Base-by-base conservation (phyloP, 2,888 invertebrate genomes). In the Elegia similella region DNA sequence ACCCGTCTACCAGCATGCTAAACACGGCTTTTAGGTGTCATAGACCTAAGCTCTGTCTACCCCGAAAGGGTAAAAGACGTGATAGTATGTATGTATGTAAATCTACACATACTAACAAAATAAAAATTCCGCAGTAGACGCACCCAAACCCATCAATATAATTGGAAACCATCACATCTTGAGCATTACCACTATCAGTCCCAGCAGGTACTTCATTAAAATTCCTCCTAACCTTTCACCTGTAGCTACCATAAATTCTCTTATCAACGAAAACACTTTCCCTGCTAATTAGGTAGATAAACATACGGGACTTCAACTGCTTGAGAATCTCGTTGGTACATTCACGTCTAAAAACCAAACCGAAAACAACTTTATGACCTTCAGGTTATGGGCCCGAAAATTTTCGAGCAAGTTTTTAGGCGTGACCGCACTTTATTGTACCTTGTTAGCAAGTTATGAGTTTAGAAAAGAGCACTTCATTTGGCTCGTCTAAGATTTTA, bases 181-280 rank as follows among this genome's bases (percentile, higher is more conserved):
- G 32, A 55, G 23, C 38, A 48, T 47, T 17, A 29, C 34, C 17
- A 55, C 38, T 48, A 55, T 47, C 47, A 55, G 44, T 17, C 2
- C n/a, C 13, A 32, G 10, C 10, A 32, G 38, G 34, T 64, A 57
- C 60, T 66, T 67, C 67, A 68, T 68, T 70, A 69, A 64, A 70
- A 65, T 67, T 62, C 64, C 58, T 66, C 66, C 70, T 73, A 74
- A 70, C 64, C 64, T 72, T 71, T 76, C 68, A 61, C 73, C 68
- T 64, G 61, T 59, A 60, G 57, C 48, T 48, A 67, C 69, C 62
- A 71, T 73, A 73, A 74, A 75, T 73, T 73, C 64, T 68, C 65
- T 68, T 76, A 80, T 78, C 76, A 73, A 64, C 61, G 46, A 62
- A 63, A 77, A 78, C 76, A 82, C 80, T 84, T 84, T 84, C 78